A percentile compares a stretch with the other conserved stretches of the same genome.
Conservation (phyloP, 2,113 vertebrate species). For the Nothoprocta pentlandii region DNA sequence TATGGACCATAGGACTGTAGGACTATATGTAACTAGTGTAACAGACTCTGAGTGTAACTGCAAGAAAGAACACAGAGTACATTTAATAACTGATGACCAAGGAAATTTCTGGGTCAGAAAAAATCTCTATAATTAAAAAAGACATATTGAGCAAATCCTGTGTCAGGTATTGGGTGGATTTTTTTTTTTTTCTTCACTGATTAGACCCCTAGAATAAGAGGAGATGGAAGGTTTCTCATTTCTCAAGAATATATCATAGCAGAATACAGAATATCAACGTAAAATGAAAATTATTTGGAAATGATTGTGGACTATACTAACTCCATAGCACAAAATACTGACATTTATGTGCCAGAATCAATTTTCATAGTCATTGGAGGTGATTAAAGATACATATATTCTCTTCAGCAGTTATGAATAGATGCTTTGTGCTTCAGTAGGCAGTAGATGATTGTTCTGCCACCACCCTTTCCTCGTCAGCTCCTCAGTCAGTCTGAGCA, state of each 20-base stretch:
- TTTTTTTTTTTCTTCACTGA: neutral
- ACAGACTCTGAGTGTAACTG: no score
- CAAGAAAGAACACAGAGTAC: neutral
- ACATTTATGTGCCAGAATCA: neutral
- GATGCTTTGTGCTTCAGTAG: neutral
- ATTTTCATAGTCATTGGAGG: neutral
- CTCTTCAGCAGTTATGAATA: neutral
- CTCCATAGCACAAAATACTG: neutral
- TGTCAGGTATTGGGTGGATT: neutral
- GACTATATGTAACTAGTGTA: no score
- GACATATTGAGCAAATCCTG: neutral
- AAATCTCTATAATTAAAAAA: neutral
- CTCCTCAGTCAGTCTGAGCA: neutral
- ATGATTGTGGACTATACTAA: neutral
- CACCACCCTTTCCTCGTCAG: neutral
- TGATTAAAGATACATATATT: neutral
- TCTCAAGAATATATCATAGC: neutral
- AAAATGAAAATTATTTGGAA: neutral
- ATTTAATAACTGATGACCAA: neutral
- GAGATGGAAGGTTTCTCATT: constrained; percentile 10
- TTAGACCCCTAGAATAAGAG: neutral
- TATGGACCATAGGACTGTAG: no score
- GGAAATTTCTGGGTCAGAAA: neutral
- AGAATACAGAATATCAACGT: neutral
- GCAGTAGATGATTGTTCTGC: neutral